These are phyloP conservation scores for Mobula hypostoma DNA, from an alignment of 2,113 vertebrate genomes.

Conservation along the genomic window DNA sequence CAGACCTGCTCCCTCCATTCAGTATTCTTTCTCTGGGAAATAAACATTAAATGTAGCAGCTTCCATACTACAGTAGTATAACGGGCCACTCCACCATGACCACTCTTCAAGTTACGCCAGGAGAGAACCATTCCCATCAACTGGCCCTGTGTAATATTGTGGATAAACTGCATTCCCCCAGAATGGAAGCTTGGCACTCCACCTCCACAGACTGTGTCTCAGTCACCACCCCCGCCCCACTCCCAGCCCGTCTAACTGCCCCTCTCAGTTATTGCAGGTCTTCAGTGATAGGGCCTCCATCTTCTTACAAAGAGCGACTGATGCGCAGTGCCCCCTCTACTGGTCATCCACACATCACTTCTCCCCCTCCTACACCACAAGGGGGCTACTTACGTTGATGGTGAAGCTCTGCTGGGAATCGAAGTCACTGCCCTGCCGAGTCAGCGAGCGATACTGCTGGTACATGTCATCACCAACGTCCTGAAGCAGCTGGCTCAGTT, in stretches of 20 bases:
- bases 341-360: too few relatives aligned
- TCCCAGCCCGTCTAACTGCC: neutral
- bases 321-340: neutral
- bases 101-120: too few relatives aligned
- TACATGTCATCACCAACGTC: constrained; percentile 87
- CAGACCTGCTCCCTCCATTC: too few relatives aligned
- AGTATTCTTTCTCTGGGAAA: too few relatives aligned
- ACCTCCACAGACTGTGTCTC: too few relatives aligned
- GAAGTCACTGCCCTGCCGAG: constrained; percentile 81
- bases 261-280: too few relatives aligned
- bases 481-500: constrained; percentile 82
- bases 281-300: too few relatives aligned
- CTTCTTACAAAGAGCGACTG: neutral
- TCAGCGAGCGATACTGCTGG: constrained; percentile 80
- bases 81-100: too few relatives aligned
- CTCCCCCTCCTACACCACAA: neutral
- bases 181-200: neutral
- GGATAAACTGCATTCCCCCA: neutral
- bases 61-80: too few relatives aligned
- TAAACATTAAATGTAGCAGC: too few relatives aligned
- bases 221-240: neutral
- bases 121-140: too few relatives aligned
- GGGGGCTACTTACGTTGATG: constrained; percentile 69
- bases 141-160: too few relatives aligned
- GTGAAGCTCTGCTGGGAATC: constrained; percentile 79